Evolutionary conservation across 1,140 invertebrate genomes (phyloP).

Genomic region (Tyrophagus putrescentiae): DNA sequence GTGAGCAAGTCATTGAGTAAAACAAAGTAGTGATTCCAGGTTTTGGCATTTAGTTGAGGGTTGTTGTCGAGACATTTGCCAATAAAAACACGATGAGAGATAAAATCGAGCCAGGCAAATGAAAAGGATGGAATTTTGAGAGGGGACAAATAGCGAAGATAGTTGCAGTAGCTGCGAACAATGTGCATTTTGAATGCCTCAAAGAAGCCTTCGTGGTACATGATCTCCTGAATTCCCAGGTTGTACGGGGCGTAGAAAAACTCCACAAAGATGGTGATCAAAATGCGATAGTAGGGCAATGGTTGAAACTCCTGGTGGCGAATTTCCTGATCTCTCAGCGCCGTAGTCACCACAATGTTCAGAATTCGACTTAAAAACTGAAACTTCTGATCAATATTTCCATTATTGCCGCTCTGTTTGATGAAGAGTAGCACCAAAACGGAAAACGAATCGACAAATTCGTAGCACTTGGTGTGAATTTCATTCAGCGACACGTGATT

Average conservation of each 20-base stretch:
- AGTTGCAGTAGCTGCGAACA: slow-evolving; percentile 50
- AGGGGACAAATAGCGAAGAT: slow-evolving; percentile 76
- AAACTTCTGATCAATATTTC: slow-evolving; percentile 48
- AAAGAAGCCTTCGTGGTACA: too few relatives aligned
- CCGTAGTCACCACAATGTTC: slow-evolving; percentile 82
- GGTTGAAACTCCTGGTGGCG: slow-evolving; percentile 77
- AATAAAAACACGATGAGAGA: slow-evolving; percentile 90
- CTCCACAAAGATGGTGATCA: slow-evolving; percentile 93
- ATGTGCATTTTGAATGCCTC: slow-evolving; percentile 78
- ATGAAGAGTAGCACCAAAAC: slow-evolving; percentile 82
- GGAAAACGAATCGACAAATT: slow-evolving; percentile 87
- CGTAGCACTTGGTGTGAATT: slow-evolving; percentile 80
- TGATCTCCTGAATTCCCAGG: slow-evolving; percentile 10
- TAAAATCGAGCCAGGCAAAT: slow-evolving; percentile 93
- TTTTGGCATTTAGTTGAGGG: slow-evolving; percentile 25
- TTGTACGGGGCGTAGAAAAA: slow-evolving; percentile 45
- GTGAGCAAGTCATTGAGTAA: slow-evolving; percentile 91
- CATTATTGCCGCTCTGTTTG: slow-evolving; percentile 57
- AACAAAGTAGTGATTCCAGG: slow-evolving; percentile 51
- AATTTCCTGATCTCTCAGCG: slow-evolving; percentile 84
- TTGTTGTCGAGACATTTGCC: slow-evolving; percentile 31
- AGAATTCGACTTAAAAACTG: slow-evolving; percentile 88
- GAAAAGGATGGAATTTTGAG: slow-evolving; percentile 89
- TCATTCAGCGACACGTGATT: slow-evolving; percentile 35
- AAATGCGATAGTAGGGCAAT: slow-evolving; percentile 88